Evolutionary conservation across 1,140 invertebrate genomes (phyloP).

Genomic region (Sesamia nonagrioides): DNA sequence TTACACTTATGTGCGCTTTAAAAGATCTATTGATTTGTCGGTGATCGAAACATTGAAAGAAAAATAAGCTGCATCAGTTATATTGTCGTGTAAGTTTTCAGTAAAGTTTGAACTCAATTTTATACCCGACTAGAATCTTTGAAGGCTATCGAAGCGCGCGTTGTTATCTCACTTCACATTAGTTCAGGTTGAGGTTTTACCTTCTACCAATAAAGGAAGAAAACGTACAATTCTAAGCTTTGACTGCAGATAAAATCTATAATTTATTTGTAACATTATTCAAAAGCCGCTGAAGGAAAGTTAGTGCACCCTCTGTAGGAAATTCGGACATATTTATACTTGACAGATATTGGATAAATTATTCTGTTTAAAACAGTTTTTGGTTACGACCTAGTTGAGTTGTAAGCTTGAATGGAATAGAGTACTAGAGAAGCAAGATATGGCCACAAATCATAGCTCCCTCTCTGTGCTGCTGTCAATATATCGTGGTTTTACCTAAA

Average conservation of each 20-base stretch:
- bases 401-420: no score
- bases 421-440: no score
- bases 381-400: background rate
- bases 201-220: background rate
- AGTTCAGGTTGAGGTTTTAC: constrained; percentile 10
- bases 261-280: no score
- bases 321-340: background rate
- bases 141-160: constrained; percentile 13
- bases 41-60: background rate
- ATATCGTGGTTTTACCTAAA: constrained; percentile 6
- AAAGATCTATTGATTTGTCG: background rate
- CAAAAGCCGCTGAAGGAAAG: constrained; percentile 6
- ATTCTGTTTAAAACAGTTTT: background rate
- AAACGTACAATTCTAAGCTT: background rate
- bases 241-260: constrained; percentile 10
- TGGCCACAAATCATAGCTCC: constrained; percentile 11
- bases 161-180: constrained; percentile 14
- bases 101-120: constrained; percentile 21
- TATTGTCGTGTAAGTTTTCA: constrained; percentile 3
- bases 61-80: constrained; percentile 6
- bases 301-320: background rate
- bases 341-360: background rate
- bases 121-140: background rate
- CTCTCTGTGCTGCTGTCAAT: constrained; percentile 13
- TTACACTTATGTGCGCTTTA: no score